Percentiles rank a stretch among this genome's conserved stretches.
Conservation (phyloP, 2,113 vertebrate genomes). For the Baryphthengus martii region DNA sequence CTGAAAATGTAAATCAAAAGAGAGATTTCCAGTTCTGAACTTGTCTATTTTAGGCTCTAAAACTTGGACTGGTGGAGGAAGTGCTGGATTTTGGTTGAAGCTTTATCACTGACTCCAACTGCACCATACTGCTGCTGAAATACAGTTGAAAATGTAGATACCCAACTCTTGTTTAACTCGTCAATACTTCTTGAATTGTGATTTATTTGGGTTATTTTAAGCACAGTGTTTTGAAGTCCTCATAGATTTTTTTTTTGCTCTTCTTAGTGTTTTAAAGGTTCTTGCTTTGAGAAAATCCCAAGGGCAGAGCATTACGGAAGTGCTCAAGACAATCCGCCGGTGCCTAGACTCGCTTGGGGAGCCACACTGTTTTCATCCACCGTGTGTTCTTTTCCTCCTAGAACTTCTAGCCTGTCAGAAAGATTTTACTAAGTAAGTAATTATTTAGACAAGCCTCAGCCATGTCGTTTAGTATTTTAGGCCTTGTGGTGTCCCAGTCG, state of each 20-base stretch:
- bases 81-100: neutral
- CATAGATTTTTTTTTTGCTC: neutral
- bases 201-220: neutral
- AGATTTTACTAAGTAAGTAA: slow-evolving; percentile 90
- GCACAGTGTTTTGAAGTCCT: neutral
- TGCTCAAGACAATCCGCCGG: slow-evolving; percentile 82
- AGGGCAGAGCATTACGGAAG: slow-evolving; percentile 84
- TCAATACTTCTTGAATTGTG: neutral
- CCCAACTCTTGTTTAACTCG: neutral
- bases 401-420: slow-evolving; percentile 95
- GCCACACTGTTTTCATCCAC: slow-evolving; percentile 90
- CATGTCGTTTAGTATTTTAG: neutral
- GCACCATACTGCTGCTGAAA: neutral
- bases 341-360: slow-evolving; percentile 85
- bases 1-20: neutral
- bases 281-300: slow-evolving; percentile 88
- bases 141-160: neutral
- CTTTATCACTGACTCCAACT: neutral
- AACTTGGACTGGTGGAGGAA: neutral
- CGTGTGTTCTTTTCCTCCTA: slow-evolving; percentile 90
- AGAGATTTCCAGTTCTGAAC: neutral
- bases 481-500: neutral
- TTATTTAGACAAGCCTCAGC: neutral
- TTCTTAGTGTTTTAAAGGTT: slow-evolving; percentile 85
- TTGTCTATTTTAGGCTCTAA: neutral